Percentiles rank a stretch among this genome's conserved stretches.
Evolutionary conservation across 2,797 vertebrate genomes (phyloP).

Genomic region (Enteromius mattozi): DNA sequence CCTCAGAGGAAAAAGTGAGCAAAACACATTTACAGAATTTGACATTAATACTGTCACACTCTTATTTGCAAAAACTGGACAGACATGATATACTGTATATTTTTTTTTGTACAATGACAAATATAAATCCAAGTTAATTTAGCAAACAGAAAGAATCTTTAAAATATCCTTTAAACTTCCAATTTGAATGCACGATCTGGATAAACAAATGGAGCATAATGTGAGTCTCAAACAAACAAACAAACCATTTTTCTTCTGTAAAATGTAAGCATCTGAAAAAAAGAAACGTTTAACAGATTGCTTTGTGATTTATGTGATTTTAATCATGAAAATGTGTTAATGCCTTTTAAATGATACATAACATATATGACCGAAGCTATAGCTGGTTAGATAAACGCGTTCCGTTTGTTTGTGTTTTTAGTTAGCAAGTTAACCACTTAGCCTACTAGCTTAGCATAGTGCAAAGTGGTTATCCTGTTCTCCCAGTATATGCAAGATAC

Average conservation of each 20-base stretch:
- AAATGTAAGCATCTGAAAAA: neutral
- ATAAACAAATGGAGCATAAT: neutral
- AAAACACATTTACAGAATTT: neutral
- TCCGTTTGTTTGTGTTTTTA: neutral
- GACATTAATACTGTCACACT: neutral
- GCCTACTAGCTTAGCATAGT: neutral
- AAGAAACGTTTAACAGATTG: neutral
- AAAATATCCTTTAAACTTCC: neutral
- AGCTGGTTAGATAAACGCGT: neutral
- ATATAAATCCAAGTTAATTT: neutral
- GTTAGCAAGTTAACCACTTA: neutral
- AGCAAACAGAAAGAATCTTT: neutral
- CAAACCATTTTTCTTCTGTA: neutral
- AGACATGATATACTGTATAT: neutral
- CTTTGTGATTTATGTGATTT: neutral
- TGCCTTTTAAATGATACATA: no score
- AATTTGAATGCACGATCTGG: neutral
- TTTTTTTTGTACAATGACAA: neutral
- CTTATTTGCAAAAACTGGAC: neutral
- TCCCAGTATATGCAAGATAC: neutral
- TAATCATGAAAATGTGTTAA: neutral
- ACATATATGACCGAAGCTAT: neutral
- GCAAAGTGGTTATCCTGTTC: neutral
- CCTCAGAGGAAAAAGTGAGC: neutral
- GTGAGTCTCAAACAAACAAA: neutral